Evolutionary conservation across 2,888 invertebrate species (phyloP), one percentile per base, ranked within the genome.

Genomic region (Andrena minutula): DNA sequence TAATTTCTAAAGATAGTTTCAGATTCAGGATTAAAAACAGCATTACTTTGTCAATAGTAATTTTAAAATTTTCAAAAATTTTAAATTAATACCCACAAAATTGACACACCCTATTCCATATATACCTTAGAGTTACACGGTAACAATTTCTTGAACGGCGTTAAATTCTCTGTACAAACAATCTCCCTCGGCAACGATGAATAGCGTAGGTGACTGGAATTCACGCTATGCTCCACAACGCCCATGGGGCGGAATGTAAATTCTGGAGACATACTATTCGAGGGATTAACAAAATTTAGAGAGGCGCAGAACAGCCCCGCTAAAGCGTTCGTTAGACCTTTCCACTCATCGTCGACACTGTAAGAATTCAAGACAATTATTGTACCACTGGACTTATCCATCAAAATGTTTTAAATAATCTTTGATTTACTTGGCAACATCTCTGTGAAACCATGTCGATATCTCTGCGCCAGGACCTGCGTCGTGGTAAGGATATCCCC

Each of bases 101-200:
- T n/a, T n/a, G n/a, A n/a, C n/a, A n/a, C n/a, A n/a, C n/a, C n/a
- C n/a, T n/a, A n/a, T n/a, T n/a, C n/a, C n/a, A n/a, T 23, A 49
- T 70, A 4, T 93, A 95, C 96, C 93, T 96, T 97, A n/a, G 97
- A 97, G 94, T 97, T 97, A 94, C 99, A 99, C 0, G 99, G 99
- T 63, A 99, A 94, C 4, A 99, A 94, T 93, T 99, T 99, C 91
- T 99, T 98, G 97, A 99, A 99, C 0, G 99, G 99, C 16, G 99
- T 99, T 89, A 99, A 95, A 95, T 99, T 99, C 95, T 99, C 99
- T 0, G 99, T 99, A 92, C 99, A 99, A 3, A 99, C 98, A 89
- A 98, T 98, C 95, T 99, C 99, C 85, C 98, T 95, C 0, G 99
- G 99, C 81, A 99, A 94, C n/a, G 98, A 96, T 0, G 99, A 97